phyloP scores from a whole-genome alignment of 2,113 vertebrate genomes.

The Crocuta crocuta region DNA sequence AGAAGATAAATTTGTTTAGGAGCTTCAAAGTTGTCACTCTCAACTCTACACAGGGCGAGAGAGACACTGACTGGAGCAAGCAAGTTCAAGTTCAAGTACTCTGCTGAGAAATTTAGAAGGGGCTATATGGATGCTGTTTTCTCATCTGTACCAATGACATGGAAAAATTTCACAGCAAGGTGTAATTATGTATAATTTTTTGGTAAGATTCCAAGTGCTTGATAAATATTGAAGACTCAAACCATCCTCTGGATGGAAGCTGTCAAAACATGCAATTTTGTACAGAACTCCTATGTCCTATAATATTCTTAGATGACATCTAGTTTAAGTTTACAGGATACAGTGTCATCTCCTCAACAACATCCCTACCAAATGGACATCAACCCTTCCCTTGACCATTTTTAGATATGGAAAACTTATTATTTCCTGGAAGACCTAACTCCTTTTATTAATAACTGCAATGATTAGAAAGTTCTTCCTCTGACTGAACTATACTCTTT shows the following conservation, averaged over 20 bases:
- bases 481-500: background rate
- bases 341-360: background rate
- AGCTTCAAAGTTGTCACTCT: background rate
- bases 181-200: background rate
- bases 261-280: background rate
- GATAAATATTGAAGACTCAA: background rate
- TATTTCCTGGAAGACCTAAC: background rate
- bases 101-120: background rate
- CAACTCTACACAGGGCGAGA: background rate
- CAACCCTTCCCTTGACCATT: background rate
- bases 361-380: background rate
- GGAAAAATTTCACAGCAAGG: background rate
- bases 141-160: background rate
- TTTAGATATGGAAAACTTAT: background rate
- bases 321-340: background rate
- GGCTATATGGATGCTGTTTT: background rate
- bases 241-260: background rate
- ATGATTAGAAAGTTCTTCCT: background rate
- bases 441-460: background rate
- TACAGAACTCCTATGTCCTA: background rate
- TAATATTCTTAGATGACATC: background rate
- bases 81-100: background rate
- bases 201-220: background rate
- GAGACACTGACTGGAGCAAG: background rate
- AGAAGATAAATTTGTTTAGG: conserved; percentile 34